Evolutionary conservation across 92 coral and sea anemone genomes (phyloP).

Genomic region (Montipora capitata): DNA sequence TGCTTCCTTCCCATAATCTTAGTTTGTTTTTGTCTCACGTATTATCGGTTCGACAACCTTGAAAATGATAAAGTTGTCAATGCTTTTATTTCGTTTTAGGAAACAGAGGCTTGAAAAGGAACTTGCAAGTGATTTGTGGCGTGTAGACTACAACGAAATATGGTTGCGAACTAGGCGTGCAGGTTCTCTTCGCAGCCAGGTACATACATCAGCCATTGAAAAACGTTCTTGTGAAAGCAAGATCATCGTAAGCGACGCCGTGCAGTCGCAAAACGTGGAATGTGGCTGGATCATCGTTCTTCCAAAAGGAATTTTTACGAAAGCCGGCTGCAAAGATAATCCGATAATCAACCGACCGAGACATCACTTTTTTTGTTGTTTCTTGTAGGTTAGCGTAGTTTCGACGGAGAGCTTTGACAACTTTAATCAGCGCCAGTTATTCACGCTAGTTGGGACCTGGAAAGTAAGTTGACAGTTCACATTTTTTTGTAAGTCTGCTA

Average conservation of each 20-base stretch:
- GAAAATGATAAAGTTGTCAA: too few relatives aligned
- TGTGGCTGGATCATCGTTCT: too few relatives aligned
- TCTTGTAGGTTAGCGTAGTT: conserved; percentile 81
- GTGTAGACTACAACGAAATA: conserved; percentile 84
- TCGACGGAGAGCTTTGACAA: conserved; percentile 85
- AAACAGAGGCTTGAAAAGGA: conserved; percentile 91
- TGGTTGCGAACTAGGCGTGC: conserved; percentile 76
- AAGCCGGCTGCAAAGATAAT: not conserved
- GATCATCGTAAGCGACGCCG: not conserved
- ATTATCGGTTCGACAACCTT: too few relatives aligned
- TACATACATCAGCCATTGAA: not conserved
- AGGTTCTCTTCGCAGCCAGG: conserved; percentile 92
- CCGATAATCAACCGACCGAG: not conserved
- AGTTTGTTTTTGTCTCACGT: too few relatives aligned
- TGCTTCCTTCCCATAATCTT: too few relatives aligned
- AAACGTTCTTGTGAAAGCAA: not conserved
- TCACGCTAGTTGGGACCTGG: conserved; percentile 82
- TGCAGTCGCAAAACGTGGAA: too few relatives aligned
- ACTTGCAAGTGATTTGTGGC: conserved; percentile 90
- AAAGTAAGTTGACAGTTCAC: conserved; percentile 59
- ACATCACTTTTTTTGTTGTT: not conserved
- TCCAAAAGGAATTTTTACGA: too few relatives aligned
- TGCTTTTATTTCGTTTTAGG: conserved; percentile 36
- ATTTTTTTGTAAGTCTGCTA: not conserved
- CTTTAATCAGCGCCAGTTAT: conserved; percentile 82